These are phyloP conservation scores for Nestor notabilis DNA, from an alignment of 2,113 vertebrate genomes.

Conservation along the genomic window DNA sequence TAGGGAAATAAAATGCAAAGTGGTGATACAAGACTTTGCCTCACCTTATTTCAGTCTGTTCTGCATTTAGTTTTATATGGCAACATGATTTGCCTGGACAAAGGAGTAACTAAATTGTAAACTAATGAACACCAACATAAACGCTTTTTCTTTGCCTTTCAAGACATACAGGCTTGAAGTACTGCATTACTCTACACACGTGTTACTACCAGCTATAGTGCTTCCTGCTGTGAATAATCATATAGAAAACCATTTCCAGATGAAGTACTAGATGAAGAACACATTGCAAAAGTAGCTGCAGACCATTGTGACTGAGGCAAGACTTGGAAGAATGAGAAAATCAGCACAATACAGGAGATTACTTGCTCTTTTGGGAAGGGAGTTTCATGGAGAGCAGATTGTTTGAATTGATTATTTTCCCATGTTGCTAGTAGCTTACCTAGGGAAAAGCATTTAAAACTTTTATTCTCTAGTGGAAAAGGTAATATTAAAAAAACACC, in stretches of 20 bases:
- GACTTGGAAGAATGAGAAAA: neutral
- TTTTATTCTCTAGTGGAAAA: conserved; percentile 36
- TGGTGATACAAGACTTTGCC: fast-evolving
- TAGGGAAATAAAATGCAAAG: neutral
- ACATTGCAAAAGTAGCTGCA: neutral
- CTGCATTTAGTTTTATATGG: neutral
- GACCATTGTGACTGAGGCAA: neutral
- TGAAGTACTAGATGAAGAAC: neutral
- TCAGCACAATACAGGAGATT: neutral
- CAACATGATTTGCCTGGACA: neutral
- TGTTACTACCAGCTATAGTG: neutral
- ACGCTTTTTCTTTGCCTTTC: neutral
- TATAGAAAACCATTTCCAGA: neutral
- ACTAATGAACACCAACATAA: neutral
- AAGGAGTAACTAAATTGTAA: neutral
- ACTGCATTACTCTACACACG: neutral
- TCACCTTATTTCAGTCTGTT: neutral
- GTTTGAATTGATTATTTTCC: conserved; percentile 52
- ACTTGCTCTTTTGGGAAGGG: neutral
- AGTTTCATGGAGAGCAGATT: conserved; percentile 37
- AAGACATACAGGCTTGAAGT: neutral
- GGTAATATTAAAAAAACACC: conserved; percentile 49
- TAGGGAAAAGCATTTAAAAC: conserved; percentile 30
- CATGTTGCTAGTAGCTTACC: conserved; percentile 28
- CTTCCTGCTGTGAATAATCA: neutral